phyloP scores from a whole-genome alignment of 2,113 vertebrate genomes.

The Okapia johnstoni region DNA sequence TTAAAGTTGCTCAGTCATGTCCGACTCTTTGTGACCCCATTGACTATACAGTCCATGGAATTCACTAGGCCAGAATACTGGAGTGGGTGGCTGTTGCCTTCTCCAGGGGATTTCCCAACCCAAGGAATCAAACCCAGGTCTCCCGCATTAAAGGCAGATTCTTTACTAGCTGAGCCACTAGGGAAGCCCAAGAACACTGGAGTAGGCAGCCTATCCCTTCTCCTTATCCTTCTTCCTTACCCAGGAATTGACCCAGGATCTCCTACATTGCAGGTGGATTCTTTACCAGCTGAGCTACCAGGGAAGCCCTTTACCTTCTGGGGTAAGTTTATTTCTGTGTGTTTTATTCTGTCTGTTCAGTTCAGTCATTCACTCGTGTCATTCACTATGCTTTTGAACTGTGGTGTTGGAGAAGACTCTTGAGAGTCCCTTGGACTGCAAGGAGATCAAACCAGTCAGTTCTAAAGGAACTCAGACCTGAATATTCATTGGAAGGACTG shows the following conservation, averaged over 20 bases:
- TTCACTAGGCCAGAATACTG: background rate
- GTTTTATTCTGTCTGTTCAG: background rate
- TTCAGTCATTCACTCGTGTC: background rate
- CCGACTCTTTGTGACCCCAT: background rate
- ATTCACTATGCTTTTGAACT: background rate
- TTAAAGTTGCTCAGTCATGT: background rate
- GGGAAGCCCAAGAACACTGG: background rate
- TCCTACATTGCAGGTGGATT: background rate
- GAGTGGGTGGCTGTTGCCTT: background rate
- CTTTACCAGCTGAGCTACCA: background rate
- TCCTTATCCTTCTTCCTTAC: background rate
- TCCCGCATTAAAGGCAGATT: background rate
- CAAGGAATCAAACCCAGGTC: background rate
- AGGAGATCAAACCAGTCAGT: background rate
- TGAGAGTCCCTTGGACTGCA: background rate
- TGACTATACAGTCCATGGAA: background rate
- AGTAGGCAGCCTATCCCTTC: background rate
- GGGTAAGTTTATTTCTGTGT: background rate
- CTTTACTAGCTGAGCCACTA: background rate
- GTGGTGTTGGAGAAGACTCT: background rate
- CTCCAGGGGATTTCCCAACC: background rate
- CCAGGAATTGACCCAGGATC: background rate
- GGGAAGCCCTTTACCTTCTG: background rate
- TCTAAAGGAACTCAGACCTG: background rate
- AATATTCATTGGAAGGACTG: background rate